Conservation (phyloP, 2,797 vertebrate species). For the Tragopan temminckii region DNA sequence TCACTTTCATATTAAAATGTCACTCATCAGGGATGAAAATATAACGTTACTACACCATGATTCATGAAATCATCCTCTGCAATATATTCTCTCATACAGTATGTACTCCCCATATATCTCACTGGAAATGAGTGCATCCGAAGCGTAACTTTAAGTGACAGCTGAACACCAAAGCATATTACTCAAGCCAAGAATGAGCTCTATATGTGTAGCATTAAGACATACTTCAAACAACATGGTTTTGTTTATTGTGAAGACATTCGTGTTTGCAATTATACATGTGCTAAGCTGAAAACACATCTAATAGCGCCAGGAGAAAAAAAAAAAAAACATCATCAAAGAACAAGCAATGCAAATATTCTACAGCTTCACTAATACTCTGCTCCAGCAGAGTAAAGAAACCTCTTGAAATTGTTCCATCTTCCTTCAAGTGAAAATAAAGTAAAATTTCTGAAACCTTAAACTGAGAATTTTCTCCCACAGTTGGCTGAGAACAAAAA, state of each 20-base stretch:
- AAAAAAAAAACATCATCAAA: neutral
- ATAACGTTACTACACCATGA: neutral
- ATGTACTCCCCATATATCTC: neutral
- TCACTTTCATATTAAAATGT: neutral
- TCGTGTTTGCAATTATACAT: neutral
- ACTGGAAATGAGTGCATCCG: neutral
- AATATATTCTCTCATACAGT: neutral
- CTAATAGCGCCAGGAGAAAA: neutral
- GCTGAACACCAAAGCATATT: neutral
- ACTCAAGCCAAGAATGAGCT: neutral
- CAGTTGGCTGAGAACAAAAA: neutral
- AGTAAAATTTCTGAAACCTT: neutral
- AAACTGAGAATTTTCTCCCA: neutral
- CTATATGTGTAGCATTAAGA: neutral
- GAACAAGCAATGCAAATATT: neutral
- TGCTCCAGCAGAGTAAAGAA: neutral
- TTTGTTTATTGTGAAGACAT: neutral
- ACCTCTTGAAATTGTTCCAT: neutral
- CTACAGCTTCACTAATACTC: neutral
- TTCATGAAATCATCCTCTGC: neutral
- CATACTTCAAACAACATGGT: neutral
- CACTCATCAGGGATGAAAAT: neutral
- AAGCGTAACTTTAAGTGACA: neutral
- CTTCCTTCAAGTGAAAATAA: neutral
- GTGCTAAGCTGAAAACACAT: neutral